A percentile compares a stretch with the other conserved stretches of the same genome.
These are phyloP conservation scores for Sycophila texana DNA, from an alignment of 2,888 invertebrate species.

Conservation along the genomic window DNA sequence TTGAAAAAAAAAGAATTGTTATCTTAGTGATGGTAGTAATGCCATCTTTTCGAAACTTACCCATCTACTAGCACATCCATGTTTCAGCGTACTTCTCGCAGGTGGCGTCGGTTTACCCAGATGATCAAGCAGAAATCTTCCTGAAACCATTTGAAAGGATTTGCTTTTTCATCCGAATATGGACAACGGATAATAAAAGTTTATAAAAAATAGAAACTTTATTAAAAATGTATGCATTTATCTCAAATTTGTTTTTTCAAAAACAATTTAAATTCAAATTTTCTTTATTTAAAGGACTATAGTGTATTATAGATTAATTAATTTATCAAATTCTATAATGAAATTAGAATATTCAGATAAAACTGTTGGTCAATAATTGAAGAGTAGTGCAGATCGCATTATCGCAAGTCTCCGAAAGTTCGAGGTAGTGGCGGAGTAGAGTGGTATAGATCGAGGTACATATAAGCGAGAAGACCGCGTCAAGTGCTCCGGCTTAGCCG, in stretches of 20 bases:
- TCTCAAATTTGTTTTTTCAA: too few species aligned
- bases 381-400: neutral
- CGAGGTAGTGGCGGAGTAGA: neutral
- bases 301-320: neutral
- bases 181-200: too few species aligned
- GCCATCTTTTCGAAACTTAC: conserved; percentile 40
- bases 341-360: neutral
- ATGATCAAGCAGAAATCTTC: conserved; percentile 25
- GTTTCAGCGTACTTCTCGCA: neutral
- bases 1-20: neutral
- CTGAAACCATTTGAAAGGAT: neutral
- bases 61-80: neutral
- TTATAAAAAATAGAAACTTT: too few species aligned
- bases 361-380: neutral
- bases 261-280: too few species aligned
- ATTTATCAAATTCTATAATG: neutral
- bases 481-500: conserved; percentile 67
- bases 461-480: conserved; percentile 32
- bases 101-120: neutral
- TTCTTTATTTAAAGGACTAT: neutral
- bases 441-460: neutral
- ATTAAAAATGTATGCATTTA: too few species aligned
- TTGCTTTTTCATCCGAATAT: too few species aligned
- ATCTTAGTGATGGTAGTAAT: conserved; percentile 11
- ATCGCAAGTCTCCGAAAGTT: neutral